Base-by-base conservation (phyloP, 2,888 invertebrate species). In the Notodonta ziczac region DNA sequence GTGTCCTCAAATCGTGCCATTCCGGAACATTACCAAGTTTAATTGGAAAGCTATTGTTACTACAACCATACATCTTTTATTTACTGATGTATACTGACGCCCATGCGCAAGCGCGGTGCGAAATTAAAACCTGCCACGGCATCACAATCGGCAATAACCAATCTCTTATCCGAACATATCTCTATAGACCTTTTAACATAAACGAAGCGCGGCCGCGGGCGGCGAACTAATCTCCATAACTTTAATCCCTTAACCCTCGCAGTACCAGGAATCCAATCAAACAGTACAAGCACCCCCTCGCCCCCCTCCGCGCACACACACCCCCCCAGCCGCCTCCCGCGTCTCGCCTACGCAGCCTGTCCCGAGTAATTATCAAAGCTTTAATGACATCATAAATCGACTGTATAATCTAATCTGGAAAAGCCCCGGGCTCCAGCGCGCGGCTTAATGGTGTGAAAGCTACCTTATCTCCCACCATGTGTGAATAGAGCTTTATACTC, bases 301-400 rank as follows among this genome's bases (percentile, higher is more conserved):
- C 53, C 63, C 42, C 65, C 60, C 77, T 80, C 82, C 80, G 81
- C 74, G 79, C 64, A 68, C 62, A 59, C 58, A 52, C 57, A 54
- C 12, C 66, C 56, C 32, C 65, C 61, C 66, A 60, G 67, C 71
- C 70, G 68, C 65, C 72, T 85, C 85, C 85, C 76, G 72, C 76
- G 76, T 79, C 80, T 89, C 89, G 89, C 91, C 91, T 90, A 93
- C 93, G 89, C 94, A 93, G 94, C 90, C 91, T 93, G 94, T 93
- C 94, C 93, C 94, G 93, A 93, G 94, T 94, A 94, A 94, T 94
- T 94, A 94, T 94, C 94, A 94, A 92, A 93, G 94, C 94, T 94
- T 93, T 94, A 94, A 94, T 94, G 93, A 94, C 94, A 83, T 90
- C 93, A 94, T 94, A 94, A 94, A 94, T 94, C 94, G 91, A 91